Conservation (phyloP, 1,140 invertebrate genomes). For the Bicyclus anynana region DNA sequence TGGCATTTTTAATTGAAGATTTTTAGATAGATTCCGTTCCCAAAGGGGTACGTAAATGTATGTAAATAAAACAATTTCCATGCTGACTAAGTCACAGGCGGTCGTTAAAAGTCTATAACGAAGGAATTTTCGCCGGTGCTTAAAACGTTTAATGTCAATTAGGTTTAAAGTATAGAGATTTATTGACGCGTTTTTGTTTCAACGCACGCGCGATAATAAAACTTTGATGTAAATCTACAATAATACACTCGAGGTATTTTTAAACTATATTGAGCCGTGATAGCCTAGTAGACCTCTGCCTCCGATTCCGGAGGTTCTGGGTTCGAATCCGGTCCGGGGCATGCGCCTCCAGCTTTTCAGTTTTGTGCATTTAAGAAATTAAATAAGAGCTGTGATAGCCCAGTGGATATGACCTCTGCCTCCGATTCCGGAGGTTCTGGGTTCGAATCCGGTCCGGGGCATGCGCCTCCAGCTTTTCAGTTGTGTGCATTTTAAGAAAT, state of each 20-base stretch:
- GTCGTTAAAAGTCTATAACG: background rate
- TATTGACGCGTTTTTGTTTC: conserved; percentile 2
- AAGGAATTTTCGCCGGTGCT: background rate
- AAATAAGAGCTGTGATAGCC: too few species aligned
- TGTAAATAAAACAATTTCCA: conserved; percentile 1
- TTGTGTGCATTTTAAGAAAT: too few species aligned
- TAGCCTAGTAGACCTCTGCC: too few species aligned
- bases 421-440: too few species aligned
- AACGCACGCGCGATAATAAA: background rate
- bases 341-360: too few species aligned
- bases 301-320: too few species aligned
- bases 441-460: too few species aligned
- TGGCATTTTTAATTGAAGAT: background rate
- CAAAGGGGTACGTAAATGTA: background rate
- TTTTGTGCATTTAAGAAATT: too few species aligned
- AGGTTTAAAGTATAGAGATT: conserved; percentile 1
- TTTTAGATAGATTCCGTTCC: background rate
- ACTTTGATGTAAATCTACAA: background rate
- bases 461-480: too few species aligned
- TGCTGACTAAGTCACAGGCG: background rate
- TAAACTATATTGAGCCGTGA: too few species aligned
- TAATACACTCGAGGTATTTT: background rate
- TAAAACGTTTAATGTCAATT: conserved; percentile 1
- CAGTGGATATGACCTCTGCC: too few species aligned
- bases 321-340: too few species aligned